A percentile compares a stretch with the other conserved stretches of the same genome.
Conservation (phyloP, 2,113 vertebrate genomes). For the Hemiscyllium ocellatum region DNA sequence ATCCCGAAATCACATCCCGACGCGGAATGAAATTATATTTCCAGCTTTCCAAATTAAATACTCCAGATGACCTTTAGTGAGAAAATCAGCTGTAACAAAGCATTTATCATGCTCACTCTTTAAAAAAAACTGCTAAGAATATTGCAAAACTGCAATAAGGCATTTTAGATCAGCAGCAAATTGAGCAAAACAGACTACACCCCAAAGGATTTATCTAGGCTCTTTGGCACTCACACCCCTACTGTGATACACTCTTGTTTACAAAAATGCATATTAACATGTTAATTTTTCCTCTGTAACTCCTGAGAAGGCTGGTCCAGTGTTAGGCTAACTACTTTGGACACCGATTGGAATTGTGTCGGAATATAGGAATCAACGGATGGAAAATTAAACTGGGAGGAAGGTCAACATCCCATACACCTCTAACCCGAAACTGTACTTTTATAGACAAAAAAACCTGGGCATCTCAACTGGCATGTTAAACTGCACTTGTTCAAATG, state of each 20-base stretch:
- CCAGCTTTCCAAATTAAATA: not conserved
- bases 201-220: not conserved
- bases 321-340: not conserved
- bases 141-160: not conserved
- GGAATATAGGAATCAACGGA: not conserved
- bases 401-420: not conserved
- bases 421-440: too few species aligned
- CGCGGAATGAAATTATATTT: not conserved
- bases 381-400: not conserved
- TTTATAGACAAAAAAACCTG: not conserved
- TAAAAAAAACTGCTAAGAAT: not conserved
- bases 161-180: not conserved
- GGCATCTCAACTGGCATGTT: not conserved
- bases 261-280: not conserved
- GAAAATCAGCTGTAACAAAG: not conserved
- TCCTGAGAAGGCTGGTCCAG: not conserved
- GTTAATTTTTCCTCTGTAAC: not conserved
- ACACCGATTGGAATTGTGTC: not conserved
- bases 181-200: not conserved
- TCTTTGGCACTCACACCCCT: not conserved
- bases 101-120: not conserved
- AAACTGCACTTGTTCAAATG: not conserved
- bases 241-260: not conserved
- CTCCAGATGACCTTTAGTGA: not conserved
- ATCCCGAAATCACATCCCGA: not conserved